Percentiles rank a stretch among this genome's conserved stretches.
phyloP scores from a whole-genome alignment of 2,888 invertebrate species.

The Drosophila anceps region DNA sequence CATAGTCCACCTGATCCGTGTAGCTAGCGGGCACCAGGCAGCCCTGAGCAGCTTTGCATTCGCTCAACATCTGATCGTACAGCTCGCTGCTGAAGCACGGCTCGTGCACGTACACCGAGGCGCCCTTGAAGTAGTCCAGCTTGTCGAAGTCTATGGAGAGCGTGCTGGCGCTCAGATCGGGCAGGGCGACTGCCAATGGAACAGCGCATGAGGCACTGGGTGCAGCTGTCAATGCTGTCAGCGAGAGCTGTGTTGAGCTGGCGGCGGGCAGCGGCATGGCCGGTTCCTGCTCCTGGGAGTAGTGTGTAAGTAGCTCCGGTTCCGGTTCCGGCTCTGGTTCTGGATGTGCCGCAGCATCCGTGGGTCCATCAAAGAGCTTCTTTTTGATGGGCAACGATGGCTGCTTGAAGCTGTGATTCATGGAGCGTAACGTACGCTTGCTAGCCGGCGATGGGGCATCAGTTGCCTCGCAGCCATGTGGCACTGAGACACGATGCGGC shows the following conservation, averaged over 20 bases:
- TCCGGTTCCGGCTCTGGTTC: constrained; percentile 22
- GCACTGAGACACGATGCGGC: constrained; percentile 80
- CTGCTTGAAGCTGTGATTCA: constrained; percentile 85
- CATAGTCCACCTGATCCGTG: constrained; percentile 88
- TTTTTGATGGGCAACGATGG: constrained; percentile 80
- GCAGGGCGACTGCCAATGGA: constrained; percentile 12
- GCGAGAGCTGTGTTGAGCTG: constrained; percentile 69
- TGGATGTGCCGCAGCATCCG: neutral
- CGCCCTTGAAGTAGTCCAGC: constrained; percentile 80
- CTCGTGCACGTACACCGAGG: constrained; percentile 84
- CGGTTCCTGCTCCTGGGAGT: constrained; percentile 80
- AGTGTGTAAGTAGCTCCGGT: constrained; percentile 78
- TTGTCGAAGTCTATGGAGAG: constrained; percentile 82
- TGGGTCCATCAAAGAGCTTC: constrained; percentile 68
- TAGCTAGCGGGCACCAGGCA: constrained; percentile 86
- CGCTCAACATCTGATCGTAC: constrained; percentile 84
- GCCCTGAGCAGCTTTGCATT: constrained; percentile 87
- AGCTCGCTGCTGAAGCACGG: constrained; percentile 85
- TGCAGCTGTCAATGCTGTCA: neutral
- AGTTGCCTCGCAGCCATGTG: constrained; percentile 60
- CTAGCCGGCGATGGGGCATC: constrained; percentile 88
- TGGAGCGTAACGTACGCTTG: constrained; percentile 86
- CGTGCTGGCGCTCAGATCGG: constrained; percentile 74
- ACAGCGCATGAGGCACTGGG: neutral
- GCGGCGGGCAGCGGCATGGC: constrained; percentile 71